Evolutionary conservation across 2,113 vertebrate genomes (phyloP).

Genomic region (Cygnus atratus): DNA sequence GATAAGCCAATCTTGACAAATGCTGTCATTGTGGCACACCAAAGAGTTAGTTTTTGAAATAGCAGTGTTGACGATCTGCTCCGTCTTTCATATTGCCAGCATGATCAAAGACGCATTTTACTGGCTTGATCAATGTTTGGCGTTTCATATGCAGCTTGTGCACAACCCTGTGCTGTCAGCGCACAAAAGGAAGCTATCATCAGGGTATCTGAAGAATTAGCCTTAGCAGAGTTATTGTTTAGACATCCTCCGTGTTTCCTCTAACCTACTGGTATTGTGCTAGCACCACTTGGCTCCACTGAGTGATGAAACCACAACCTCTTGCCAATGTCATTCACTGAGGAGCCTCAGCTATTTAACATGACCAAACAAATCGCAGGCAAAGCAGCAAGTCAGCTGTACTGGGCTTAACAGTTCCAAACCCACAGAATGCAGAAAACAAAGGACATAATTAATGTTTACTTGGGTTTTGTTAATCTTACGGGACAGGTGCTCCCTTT

Average conservation of each 20-base stretch:
- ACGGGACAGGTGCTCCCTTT: slow-evolving; percentile 67
- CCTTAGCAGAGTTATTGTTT: background rate
- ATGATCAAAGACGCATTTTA: background rate
- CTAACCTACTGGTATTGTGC: background rate
- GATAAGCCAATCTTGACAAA: background rate
- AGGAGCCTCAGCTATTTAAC: background rate
- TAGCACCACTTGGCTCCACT: background rate
- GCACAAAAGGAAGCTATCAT: background rate
- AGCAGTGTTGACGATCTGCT: background rate
- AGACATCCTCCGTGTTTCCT: background rate
- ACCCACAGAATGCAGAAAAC: slow-evolving; percentile 41
- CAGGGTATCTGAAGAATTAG: background rate
- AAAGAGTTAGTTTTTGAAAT: background rate
- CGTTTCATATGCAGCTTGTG: background rate
- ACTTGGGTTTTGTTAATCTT: slow-evolving; percentile 47
- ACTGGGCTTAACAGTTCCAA: slow-evolving; percentile 34
- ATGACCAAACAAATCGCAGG: background rate
- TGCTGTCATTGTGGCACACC: background rate
- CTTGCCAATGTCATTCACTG: background rate
- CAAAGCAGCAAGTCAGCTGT: slow-evolving; percentile 8
- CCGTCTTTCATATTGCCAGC: background rate
- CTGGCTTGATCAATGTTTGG: background rate
- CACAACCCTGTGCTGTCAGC: background rate
- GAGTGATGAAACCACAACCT: background rate
- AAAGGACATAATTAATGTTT: slow-evolving; percentile 68